These are phyloP conservation scores for Perdita meconis DNA, from an alignment of 2,888 invertebrate species.

Conservation along the genomic window DNA sequence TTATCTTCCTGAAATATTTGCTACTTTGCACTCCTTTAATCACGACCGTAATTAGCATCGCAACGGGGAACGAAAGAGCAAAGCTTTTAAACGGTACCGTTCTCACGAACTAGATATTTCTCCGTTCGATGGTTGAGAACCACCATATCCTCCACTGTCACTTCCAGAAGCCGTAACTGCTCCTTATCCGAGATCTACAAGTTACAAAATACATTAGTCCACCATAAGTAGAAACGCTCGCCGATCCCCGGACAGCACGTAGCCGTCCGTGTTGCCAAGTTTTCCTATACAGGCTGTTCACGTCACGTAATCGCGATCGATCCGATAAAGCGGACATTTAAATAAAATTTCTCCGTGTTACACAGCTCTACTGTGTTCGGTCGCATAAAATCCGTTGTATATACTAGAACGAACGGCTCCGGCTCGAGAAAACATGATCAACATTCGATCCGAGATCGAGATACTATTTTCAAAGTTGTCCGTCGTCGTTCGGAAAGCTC, in stretches of 20 bases:
- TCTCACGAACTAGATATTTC: background rate
- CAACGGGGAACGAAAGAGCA: background rate
- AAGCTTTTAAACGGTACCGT: background rate
- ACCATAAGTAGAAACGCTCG: conserved; percentile 50
- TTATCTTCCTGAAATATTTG: no score
- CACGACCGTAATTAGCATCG: no score
- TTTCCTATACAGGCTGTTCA: conserved; percentile 26
- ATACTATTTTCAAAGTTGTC: no score
- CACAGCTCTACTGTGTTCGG: background rate
- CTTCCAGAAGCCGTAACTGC: conserved; percentile 51
- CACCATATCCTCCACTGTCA: conserved; percentile 31
- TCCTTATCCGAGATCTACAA: conserved; percentile 60
- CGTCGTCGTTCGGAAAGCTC: no score
- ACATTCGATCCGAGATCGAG: no score
- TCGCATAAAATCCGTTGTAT: background rate
- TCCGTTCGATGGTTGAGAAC: conserved; percentile 42
- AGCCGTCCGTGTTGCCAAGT: conserved; percentile 4
- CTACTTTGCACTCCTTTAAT: no score
- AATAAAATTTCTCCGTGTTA: background rate
- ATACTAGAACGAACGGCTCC: background rate
- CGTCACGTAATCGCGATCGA: conserved; percentile 19
- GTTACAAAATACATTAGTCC: conserved; percentile 61
- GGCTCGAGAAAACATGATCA: background rate
- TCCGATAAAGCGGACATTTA: background rate
- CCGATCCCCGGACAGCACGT: conserved; percentile 27